Evolutionary conservation across 2,113 vertebrate genomes (phyloP).

Genomic region (Odocoileus virginianus): DNA sequence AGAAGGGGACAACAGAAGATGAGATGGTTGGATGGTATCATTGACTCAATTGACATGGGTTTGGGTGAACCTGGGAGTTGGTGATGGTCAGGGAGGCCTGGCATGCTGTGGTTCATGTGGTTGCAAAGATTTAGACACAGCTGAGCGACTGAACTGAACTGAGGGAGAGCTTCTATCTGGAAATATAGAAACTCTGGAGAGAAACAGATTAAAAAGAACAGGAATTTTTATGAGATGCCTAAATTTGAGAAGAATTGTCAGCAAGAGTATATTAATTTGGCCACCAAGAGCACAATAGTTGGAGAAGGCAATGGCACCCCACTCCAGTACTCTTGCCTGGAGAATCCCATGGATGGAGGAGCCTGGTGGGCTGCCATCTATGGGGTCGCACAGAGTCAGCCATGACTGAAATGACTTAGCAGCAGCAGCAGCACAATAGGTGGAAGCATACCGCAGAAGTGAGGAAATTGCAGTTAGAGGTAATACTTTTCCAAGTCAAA

Average conservation of each 20-base stretch:
- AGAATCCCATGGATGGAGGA: too few species aligned
- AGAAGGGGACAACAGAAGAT: background rate
- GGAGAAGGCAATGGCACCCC: conserved; percentile 57
- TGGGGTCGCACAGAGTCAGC: too few species aligned
- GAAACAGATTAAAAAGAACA: conserved; percentile 90
- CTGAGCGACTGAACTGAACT: background rate
- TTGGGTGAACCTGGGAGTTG: background rate
- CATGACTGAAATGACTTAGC: too few species aligned
- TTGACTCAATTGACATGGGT: background rate
- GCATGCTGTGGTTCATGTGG: background rate
- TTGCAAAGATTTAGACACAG: fast-evolving
- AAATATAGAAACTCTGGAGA: conserved; percentile 87
- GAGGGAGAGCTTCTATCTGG: conserved; percentile 80
- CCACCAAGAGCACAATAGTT: conserved; percentile 84
- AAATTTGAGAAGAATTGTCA: conserved; percentile 94
- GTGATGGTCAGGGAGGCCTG: background rate
- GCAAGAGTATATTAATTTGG: conserved; percentile 86
- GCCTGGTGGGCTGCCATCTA: too few species aligned
- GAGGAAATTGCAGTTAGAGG: conserved; percentile 90
- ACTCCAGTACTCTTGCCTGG: too few species aligned
- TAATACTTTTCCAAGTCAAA: conserved; percentile 82
- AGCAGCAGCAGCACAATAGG: conserved; percentile 79
- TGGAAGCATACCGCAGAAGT: conserved; percentile 85
- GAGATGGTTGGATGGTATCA: background rate
- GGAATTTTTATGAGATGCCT: conserved; percentile 89